Base-by-base conservation (phyloP, 2,797 vertebrate species). In the Stomatorhinus walkeri region DNA sequence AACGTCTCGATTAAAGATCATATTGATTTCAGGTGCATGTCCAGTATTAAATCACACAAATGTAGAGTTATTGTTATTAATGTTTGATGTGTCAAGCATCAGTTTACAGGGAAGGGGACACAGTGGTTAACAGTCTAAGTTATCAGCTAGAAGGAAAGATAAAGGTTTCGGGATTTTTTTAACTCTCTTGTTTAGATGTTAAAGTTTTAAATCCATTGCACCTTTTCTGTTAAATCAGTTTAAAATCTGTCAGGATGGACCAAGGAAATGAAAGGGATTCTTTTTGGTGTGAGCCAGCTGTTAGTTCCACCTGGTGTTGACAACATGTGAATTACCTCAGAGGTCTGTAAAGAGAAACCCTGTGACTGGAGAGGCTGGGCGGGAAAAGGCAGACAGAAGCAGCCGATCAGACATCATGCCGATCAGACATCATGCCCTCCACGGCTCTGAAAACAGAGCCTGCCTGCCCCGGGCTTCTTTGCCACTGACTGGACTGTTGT, bases 381-480 rank as follows among this genome's bases (percentile, higher is more conserved):
- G 96, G 96, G 93, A 97, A 94, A 96, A 96, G 96, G 97, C 96
- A 98, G 96, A 98, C 91, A 95, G 95, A 96, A 95, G 91, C 94
- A 94, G 94, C 87, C 91, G 48, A 92, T 92, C 88, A 95, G 95
- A 95, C 87, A 86, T n/a, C 64, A 48, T 8, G 22, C 48, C 43
- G n/a, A n/a, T n/a, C 93, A 86, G 24, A 43, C 87, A 86, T n/a
- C 64, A 48, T 8, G 22, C 48, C 43, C 64, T 61, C 59, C 79
- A 83, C 16, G 36, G 16, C 16, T 3, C 76, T 81, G 76, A 46
- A 48, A 19, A 40, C 19, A 85, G 43, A 24, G 22, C n/a, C 48
- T 48, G 8, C 46, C 46, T 28, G 22, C 19, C 6, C 43, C 48
- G 1, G 4, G 68, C n/a, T 28, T 46, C 81, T 85, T 85, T 10